Evolutionary conservation across 2,888 invertebrate species (phyloP), one percentile per base, ranked within the genome.

Genomic region (Saturnia japonica): DNA sequence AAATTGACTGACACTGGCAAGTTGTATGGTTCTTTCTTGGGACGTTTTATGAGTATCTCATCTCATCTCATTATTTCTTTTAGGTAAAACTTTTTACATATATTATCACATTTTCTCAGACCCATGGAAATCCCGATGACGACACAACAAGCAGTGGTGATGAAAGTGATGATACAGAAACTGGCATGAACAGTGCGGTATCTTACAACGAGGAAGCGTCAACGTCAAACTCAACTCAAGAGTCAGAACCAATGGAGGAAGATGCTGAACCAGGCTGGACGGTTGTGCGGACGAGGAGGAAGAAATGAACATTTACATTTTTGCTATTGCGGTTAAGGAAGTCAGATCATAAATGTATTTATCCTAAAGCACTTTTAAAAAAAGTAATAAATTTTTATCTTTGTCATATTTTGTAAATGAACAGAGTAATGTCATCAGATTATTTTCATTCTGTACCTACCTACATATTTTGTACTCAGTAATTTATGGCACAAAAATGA

Each of bases 241-340:
- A 81, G 1, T 81, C 85, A 14, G 90, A 91, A 76, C 89, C 90
- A 0, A 91, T 92, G 87, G 93, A 94, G 28, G 94, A 93, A 75
- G 94, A 94, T 73, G 91, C 91, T 0, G 96, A 96, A 77, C 95
- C 95, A 0, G 96, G 95, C n/a, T 96, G 96, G 96, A 96, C 95
- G 19, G 94, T 95, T 69, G 96, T 96, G 0, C 91, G 93, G 76
- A 88, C 94, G 14, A 88, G 92, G 75, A 93, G 94, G 83, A 91
- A 91, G 90, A 93, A 95, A 91, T 94, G 87, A 86, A 34, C n/a
- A n/a, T n/a, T 77, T 66, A 45, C 67, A 70, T 70, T 1, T 57
- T 28, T 14, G 12, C 6, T 57, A 11, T 60, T 60, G 28, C 25
- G 14, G 28, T 28, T 14, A 60, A 14, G 6, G 22, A 6, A 60